phyloP scores from a whole-genome alignment of 2,113 vertebrate genomes.

The Orcinus orca region DNA sequence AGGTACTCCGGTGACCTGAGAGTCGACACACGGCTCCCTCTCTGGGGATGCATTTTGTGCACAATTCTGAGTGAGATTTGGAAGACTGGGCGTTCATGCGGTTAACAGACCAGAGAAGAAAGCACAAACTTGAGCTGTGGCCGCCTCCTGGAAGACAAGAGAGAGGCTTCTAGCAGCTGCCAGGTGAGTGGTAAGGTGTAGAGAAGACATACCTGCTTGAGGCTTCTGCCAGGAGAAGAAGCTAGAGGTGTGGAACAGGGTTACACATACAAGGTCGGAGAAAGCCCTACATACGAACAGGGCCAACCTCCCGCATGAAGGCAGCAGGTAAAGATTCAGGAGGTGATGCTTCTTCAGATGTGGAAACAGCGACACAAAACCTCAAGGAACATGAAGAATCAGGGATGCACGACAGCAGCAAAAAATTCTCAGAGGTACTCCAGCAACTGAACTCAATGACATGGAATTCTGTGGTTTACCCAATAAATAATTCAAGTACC shows the following conservation, averaged over 20 bases:
- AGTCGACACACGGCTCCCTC: too few species aligned
- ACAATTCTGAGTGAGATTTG: too few species aligned
- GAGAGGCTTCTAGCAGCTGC: background rate
- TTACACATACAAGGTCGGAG: background rate
- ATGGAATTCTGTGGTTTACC: background rate
- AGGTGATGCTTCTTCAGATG: background rate
- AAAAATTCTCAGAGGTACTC: background rate
- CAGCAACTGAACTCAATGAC: background rate
- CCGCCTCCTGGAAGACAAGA: background rate
- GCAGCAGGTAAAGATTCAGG: background rate
- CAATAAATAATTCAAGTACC: background rate
- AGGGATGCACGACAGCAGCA: background rate
- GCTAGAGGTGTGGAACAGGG: background rate
- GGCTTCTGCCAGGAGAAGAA: background rate
- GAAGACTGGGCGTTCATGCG: background rate
- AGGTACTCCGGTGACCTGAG: background rate
- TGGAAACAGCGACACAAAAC: background rate
- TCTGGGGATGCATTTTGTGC: background rate
- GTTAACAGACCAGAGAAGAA: background rate
- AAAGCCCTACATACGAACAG: background rate
- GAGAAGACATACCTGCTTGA: background rate
- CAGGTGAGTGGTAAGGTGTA: background rate
- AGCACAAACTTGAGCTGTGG: background rate
- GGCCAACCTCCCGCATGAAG: background rate
- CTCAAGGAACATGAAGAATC: background rate